phyloP scores from a whole-genome alignment of 1,140 invertebrate species.

The Pseudoatta argentina region DNA sequence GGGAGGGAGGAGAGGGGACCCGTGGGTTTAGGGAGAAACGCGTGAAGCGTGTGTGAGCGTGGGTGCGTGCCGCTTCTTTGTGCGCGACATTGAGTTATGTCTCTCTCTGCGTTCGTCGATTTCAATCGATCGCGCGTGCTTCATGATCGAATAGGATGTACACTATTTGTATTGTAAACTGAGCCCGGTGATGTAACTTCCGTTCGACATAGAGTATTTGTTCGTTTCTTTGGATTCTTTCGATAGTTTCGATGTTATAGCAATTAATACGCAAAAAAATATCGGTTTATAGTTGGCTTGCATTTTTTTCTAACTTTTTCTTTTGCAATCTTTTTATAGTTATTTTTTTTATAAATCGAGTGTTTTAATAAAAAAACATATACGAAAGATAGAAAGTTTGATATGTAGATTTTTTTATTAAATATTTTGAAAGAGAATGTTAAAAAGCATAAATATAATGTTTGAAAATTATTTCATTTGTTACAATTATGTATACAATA shows the following conservation, averaged over 20 bases:
- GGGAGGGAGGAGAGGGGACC: not conserved
- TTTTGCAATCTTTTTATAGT: not conserved
- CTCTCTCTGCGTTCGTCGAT: conserved; percentile 44
- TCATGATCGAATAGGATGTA: conserved; percentile 29
- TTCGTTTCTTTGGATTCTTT: not conserved
- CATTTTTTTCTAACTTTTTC: not conserved
- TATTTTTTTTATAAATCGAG: not conserved
- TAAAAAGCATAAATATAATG: not conserved
- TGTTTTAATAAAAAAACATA: not conserved
- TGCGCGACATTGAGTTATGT: conserved; percentile 38
- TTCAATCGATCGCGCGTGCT: conserved; percentile 25
- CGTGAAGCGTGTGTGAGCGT: conserved; percentile 38
- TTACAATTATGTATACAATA: not conserved
- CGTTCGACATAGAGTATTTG: not conserved
- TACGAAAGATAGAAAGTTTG: not conserved
- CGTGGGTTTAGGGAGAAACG: conserved; percentile 51
- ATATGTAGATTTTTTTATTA: not conserved
- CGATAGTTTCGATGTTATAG: not conserved
- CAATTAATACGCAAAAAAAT: not conserved
- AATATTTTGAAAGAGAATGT: not conserved
- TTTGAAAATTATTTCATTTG: conserved; percentile 8
- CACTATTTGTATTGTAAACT: conserved; percentile 31
- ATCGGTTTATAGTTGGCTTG: not conserved
- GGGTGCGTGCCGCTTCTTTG: conserved; percentile 23
- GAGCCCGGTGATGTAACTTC: conserved; percentile 49